phyloP scores from a whole-genome alignment of 2,113 vertebrate species.

The Odocoileus virginianus region DNA sequence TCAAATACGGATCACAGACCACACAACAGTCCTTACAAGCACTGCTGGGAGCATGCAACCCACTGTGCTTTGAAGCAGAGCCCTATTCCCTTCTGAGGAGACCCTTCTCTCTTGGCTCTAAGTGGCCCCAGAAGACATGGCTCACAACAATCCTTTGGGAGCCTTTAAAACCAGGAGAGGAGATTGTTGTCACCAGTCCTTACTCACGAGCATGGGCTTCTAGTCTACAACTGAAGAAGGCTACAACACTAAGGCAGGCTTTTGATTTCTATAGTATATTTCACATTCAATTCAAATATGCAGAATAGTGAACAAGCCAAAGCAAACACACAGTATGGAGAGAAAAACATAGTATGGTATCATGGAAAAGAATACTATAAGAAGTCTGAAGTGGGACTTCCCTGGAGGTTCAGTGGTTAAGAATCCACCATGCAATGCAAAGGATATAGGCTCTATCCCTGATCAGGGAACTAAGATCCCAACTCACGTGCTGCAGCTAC shows the following conservation, averaged over 20 bases:
- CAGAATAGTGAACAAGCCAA: background rate
- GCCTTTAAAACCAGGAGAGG: background rate
- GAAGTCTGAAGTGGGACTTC: background rate
- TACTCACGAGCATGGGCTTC: background rate
- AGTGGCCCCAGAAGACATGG: background rate
- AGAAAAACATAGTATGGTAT: background rate
- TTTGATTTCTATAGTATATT: background rate
- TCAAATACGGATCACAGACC: background rate
- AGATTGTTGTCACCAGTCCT: background rate
- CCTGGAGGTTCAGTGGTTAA: background rate
- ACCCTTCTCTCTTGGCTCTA: background rate
- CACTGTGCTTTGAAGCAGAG: background rate
- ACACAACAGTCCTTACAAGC: background rate
- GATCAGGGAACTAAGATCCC: background rate
- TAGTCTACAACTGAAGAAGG: background rate
- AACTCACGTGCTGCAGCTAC: background rate
- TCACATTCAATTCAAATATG: background rate
- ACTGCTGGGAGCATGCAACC: background rate
- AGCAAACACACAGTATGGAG: background rate
- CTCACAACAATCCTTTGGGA: background rate
- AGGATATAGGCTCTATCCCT: background rate
- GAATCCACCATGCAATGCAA: background rate
- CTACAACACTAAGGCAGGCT: background rate
- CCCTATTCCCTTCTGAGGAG: background rate
- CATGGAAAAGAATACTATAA: background rate